Evolutionary conservation across 2,113 vertebrate genomes (phyloP), one percentile per base, ranked within the genome.

Genomic region (Gorilla gorilla): DNA sequence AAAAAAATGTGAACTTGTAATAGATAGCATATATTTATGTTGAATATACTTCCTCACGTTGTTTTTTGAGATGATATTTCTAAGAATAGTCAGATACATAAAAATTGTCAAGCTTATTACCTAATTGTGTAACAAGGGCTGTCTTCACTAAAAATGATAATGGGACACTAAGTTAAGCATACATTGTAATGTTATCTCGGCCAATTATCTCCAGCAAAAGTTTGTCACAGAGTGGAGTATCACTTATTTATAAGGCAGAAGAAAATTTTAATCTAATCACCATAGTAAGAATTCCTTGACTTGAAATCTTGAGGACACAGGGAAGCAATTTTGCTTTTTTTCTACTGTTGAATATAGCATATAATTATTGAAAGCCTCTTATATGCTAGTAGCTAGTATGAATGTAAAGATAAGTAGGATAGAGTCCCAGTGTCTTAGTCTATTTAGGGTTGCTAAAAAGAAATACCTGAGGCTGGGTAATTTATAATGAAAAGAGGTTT

Each of bases 11-110:
- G 14, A 79, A 8, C 23, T 72, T 45, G 11, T 72, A 73, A 57
- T 45, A 81, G 75, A 38, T 38, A 81, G 61, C 18, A 66, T 50
- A 38, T 20, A 61, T 82, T 32, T 90, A 52, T 38, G 94, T 80
- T 83, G 22, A 92, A 89, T 57, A 57, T 25, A 82, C 23, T 68
- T 89, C 43, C 84, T 87, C 22, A 81, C 48, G 1, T 12, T 91
- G 79, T 83, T 61, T 94, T 87, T 22, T 40, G 40, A 40, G 40
- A 40, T 40, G 40, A 40, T 23, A 66, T 55, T 93, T 88, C n/a
- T 87, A 76, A 73, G 40, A 75, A 94, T 97, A 89, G 64, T 93
- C 45, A 59, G 64, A 68, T 83, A 80, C 61, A 27, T 80, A 92
- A 86, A 97, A 92, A 85, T 89, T 72, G 10, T 89, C 64, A 79